phyloP scores from a whole-genome alignment of 2,888 invertebrate genomes.

The Xanthorhoe spadicearia region DNA sequence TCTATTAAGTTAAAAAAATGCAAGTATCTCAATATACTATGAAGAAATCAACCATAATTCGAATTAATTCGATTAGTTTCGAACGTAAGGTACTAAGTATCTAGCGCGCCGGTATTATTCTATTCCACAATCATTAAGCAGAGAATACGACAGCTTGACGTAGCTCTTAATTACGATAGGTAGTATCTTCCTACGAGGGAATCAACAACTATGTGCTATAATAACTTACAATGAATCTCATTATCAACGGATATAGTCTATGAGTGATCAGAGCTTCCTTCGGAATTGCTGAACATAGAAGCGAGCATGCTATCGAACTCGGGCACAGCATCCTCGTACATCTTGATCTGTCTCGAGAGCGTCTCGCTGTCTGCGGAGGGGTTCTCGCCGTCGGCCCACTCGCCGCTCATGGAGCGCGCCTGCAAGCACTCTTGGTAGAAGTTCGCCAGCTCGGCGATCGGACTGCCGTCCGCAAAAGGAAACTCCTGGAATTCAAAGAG shows the following conservation, averaged over 20 bases:
- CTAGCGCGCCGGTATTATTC: no score
- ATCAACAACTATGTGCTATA: neutral
- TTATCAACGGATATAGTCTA: slow-evolving; percentile 32
- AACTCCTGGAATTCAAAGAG: slow-evolving; percentile 86
- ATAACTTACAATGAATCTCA: neutral
- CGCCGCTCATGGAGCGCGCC: slow-evolving; percentile 79
- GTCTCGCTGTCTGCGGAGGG: slow-evolving; percentile 77
- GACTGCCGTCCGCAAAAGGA: slow-evolving; percentile 90
- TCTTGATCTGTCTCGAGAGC: slow-evolving; percentile 88
- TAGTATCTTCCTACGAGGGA: neutral
- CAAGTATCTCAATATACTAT: neutral
- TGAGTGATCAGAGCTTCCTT: slow-evolving; percentile 60
- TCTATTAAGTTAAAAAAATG: neutral
- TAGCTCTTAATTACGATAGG: neutral
- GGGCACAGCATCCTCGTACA: slow-evolving; percentile 89
- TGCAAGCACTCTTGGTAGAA: slow-evolving; percentile 92
- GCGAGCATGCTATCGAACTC: slow-evolving; percentile 91
- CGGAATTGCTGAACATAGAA: slow-evolving; percentile 85
- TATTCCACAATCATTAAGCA: neutral
- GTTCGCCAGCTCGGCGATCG: slow-evolving; percentile 89
- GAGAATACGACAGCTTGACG: neutral
- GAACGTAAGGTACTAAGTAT: neutral
- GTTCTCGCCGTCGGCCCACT: slow-evolving; percentile 61
- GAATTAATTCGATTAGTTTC: neutral
- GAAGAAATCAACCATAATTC: neutral